Conservation (phyloP, 2,113 vertebrate genomes). For the Gopherus flavomarginatus region DNA sequence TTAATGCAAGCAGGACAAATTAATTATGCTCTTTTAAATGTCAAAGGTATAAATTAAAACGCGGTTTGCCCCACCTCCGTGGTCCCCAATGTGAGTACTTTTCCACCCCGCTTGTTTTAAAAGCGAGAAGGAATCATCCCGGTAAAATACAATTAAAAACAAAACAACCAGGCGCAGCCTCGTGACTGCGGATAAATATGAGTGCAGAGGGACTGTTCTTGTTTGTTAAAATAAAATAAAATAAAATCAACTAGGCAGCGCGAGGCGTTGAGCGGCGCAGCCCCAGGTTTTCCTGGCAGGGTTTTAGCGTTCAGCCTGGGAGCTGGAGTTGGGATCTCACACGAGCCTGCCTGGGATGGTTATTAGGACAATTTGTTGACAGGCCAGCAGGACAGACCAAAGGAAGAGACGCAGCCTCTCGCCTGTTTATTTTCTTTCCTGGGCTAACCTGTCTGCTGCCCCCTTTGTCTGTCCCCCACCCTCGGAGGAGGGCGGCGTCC, state of each 20-base stretch:
- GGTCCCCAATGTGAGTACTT: conserved; percentile 78
- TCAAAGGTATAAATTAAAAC: conserved; percentile 83
- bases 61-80: background rate
- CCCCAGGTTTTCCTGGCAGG: background rate
- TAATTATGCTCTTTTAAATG: conserved; percentile 84
- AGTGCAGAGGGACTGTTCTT: conserved; percentile 24
- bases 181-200: conserved; percentile 38
- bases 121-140: conserved; percentile 60
- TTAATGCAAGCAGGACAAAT: conserved; percentile 80
- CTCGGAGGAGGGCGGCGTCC: background rate
- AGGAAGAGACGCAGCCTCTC: background rate
- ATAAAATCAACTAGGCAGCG: background rate
- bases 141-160: conserved; percentile 63
- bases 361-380: conserved; percentile 31
- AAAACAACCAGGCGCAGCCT: background rate
- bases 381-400: conserved; percentile 38
- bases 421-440: conserved; percentile 7
- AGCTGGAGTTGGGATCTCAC: background rate
- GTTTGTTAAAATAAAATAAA: background rate
- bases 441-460: background rate
- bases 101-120: conserved; percentile 72
- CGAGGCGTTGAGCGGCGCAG: conserved; percentile 52
- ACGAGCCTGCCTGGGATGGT: conserved; percentile 9
- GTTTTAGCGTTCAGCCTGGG: background rate
- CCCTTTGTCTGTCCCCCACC: background rate